A percentile compares a stretch with the other conserved stretches of the same genome.
Conservation (phyloP, 1,140 invertebrate species). For the Ectropis grisescens region DNA sequence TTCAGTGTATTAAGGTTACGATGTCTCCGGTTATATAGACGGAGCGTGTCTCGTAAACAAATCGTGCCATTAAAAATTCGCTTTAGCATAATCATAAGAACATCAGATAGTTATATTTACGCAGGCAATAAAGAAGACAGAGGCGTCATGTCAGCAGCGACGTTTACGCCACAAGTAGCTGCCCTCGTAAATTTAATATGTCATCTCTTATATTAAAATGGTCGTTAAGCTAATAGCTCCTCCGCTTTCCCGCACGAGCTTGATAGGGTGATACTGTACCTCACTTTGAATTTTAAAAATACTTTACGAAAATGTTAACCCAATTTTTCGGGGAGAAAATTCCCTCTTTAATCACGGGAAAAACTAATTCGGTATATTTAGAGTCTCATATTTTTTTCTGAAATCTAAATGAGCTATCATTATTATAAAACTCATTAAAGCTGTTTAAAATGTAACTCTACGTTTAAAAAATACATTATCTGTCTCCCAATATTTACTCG, state of each 20-base stretch:
- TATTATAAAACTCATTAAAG: too few relatives aligned
- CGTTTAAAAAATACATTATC: too few relatives aligned
- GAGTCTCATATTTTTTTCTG: too few relatives aligned
- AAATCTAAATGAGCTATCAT: too few relatives aligned
- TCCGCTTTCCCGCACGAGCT: slow-evolving; percentile 37
- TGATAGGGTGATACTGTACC: slow-evolving; percentile 41
- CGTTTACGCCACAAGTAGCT: slow-evolving; percentile 48
- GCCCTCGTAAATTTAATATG: slow-evolving; percentile 66
- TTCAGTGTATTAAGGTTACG: slow-evolving; percentile 18
- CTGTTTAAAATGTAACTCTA: too few relatives aligned
- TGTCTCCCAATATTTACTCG: too few relatives aligned
- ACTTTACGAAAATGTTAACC: too few relatives aligned
- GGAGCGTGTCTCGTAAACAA: slow-evolving; percentile 31
- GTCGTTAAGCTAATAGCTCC: slow-evolving; percentile 65
- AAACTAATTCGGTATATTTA: too few relatives aligned
- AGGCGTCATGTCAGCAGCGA: slow-evolving; percentile 47
- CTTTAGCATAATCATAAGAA: slow-evolving; percentile 41
- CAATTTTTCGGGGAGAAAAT: too few relatives aligned
- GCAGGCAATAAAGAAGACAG: slow-evolving; percentile 61
- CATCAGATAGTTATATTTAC: slow-evolving; percentile 53
- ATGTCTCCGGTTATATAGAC: slow-evolving; percentile 15
- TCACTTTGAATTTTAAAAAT: slow-evolving; percentile 40
- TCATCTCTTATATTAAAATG: slow-evolving; percentile 66
- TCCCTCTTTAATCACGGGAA: too few relatives aligned
- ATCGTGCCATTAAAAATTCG: slow-evolving; percentile 40